A percentile compares a stretch with the other conserved stretches of the same genome.
phyloP scores from a whole-genome alignment of 1,140 invertebrate species.

The Leptinotarsa undecemlineata region DNA sequence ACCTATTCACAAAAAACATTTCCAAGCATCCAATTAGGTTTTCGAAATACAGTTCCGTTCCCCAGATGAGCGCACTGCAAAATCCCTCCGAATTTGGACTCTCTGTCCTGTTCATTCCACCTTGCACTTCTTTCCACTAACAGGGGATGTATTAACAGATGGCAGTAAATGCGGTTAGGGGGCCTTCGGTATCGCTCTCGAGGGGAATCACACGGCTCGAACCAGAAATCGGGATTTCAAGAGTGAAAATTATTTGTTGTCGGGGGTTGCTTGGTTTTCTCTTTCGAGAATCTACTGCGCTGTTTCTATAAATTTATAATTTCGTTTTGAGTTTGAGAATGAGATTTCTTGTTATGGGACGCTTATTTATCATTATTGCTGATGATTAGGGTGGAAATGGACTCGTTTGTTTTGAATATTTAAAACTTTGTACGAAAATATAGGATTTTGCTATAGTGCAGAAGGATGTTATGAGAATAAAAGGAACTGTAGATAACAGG shows the following conservation, averaged over 20 bases:
- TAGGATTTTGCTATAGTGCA: too few relatives aligned
- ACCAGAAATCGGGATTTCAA: neutral
- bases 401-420: conserved; percentile 2
- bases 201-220: conserved; percentile 2
- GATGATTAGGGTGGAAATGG: neutral
- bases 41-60: too few relatives aligned
- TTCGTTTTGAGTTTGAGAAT: neutral
- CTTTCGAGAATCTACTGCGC: neutral
- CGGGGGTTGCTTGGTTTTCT: neutral
- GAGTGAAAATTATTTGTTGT: conserved; percentile 1
- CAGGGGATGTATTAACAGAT: neutral
- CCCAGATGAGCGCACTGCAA: neutral
- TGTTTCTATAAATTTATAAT: conserved; percentile 9
- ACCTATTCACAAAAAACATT: too few relatives aligned
- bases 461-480: too few relatives aligned
- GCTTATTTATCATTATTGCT: neutral
- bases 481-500: too few relatives aligned
- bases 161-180: conserved; percentile 7
- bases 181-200: conserved; percentile 1
- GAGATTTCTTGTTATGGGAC: neutral
- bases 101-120: neutral
- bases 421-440: neutral
- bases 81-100: neutral
- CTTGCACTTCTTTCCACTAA: neutral
- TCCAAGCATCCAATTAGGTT: too few relatives aligned